Evolutionary conservation across 2,888 invertebrate genomes (phyloP).

Genomic region (Cosmia trapezina): DNA sequence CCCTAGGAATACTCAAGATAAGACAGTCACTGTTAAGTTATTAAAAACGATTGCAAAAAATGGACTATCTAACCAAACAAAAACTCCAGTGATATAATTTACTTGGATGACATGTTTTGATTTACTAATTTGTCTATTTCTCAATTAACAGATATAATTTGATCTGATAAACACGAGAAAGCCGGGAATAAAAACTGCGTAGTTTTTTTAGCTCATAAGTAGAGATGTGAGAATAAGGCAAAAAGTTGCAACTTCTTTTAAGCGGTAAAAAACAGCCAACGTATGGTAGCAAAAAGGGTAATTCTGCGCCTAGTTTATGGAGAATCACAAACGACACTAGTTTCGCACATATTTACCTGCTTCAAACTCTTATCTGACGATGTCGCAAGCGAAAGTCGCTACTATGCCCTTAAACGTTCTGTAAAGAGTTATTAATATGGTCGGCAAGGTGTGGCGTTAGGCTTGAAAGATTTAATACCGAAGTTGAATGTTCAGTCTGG

Average conservation of each 20-base stretch:
- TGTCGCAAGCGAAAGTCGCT: conserved; percentile 72
- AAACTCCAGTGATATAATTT: not conserved
- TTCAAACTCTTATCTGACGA: conserved; percentile 53
- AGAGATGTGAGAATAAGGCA: not conserved
- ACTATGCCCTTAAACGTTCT: conserved; percentile 78
- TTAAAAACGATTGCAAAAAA: conserved; percentile 16
- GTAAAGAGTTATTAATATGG: conserved; percentile 76
- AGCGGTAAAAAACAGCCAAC: conserved; percentile 1
- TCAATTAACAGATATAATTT: not conserved
- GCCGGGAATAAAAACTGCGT: not conserved
- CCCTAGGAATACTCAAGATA: conserved; percentile 7
- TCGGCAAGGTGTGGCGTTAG: conserved; percentile 68
- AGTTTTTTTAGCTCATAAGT: not conserved
- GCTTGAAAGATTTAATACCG: conserved; percentile 59
- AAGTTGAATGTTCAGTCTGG: conserved; percentile 34
- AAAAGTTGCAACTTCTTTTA: conserved; percentile 19
- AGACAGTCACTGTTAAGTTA: conserved; percentile 1
- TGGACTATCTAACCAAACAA: not conserved
- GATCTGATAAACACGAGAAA: not conserved
- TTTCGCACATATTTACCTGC: conserved; percentile 47
- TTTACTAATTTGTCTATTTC: not conserved
- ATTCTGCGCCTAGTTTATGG: conserved; percentile 29
- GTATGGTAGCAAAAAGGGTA: conserved; percentile 8
- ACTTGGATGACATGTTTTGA: not conserved
- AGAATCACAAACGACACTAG: conserved; percentile 16